A percentile compares a stretch with the other conserved stretches of the same genome.
phyloP scores from a whole-genome alignment of 2,888 invertebrate genomes.

The Orchestes rusci region DNA sequence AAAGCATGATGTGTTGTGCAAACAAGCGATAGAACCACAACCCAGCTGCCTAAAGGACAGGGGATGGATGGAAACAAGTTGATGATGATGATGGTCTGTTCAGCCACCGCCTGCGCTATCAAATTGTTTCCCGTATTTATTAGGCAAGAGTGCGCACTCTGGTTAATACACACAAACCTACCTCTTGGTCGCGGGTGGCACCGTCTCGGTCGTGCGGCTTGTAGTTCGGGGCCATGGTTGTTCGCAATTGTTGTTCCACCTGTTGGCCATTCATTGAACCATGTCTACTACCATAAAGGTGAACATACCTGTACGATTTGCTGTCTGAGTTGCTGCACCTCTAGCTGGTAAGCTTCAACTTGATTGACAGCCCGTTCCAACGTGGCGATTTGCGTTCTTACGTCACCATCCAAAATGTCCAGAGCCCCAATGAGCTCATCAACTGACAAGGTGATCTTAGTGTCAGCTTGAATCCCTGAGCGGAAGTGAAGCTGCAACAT shows the following conservation, averaged over 20 bases:
- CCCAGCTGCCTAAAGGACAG: slow-evolving; percentile 41
- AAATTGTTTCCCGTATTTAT: slow-evolving; percentile 46
- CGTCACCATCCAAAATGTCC: slow-evolving; percentile 55
- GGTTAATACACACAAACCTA: slow-evolving; percentile 48
- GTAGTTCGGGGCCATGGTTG: slow-evolving; percentile 76
- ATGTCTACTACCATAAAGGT: too few species aligned
- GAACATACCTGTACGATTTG: slow-evolving; percentile 68
- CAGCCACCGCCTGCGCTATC: slow-evolving; percentile 46
- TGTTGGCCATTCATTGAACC: slow-evolving; percentile 49
- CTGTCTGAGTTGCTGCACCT: slow-evolving; percentile 76
- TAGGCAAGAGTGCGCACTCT: slow-evolving; percentile 19
- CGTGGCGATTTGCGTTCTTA: slow-evolving; percentile 58
- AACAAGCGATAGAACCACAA: too few species aligned
- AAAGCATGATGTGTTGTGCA: too few species aligned
- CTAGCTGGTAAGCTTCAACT: slow-evolving; percentile 81
- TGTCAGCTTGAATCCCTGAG: slow-evolving; percentile 74
- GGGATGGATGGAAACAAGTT: slow-evolving; percentile 48
- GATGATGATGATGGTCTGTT: slow-evolving; percentile 45
- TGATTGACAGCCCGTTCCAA: slow-evolving; percentile 73
- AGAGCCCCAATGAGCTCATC: slow-evolving; percentile 62
- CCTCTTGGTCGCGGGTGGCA: slow-evolving; percentile 80
- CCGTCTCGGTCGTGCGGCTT: slow-evolving; percentile 75
- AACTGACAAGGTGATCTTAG: slow-evolving; percentile 65
- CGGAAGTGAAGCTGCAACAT: slow-evolving; percentile 73
- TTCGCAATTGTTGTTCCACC: slow-evolving; percentile 80